Conservation (phyloP, 2,797 vertebrate genomes). For the Nothura maculosa region DNA sequence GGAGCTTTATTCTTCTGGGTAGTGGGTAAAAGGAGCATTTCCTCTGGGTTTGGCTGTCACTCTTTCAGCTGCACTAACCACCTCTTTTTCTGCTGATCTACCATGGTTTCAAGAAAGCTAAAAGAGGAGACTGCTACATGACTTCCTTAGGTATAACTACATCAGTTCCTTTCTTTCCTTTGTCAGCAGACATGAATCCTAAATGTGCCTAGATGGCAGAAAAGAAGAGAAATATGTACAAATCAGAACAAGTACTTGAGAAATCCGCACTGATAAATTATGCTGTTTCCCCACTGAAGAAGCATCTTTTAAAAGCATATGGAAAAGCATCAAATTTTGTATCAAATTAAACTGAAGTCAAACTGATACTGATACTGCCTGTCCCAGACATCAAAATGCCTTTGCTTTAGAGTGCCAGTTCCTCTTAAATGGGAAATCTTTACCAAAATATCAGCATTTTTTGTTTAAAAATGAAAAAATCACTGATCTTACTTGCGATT, state of each 20-base stretch:
- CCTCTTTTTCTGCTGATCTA: constrained; percentile 23
- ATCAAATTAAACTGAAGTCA: background rate
- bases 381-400: background rate
- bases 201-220: constrained; percentile 13
- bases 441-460: background rate
- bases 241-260: background rate
- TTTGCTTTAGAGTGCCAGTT: background rate
- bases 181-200: constrained; percentile 54
- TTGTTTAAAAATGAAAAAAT: background rate
- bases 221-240: constrained; percentile 36
- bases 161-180: constrained; percentile 40
- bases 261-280: background rate
- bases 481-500: background rate
- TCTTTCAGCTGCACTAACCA: constrained; percentile 20
- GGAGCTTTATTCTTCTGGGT: background rate
- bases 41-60: background rate
- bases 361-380: background rate
- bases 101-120: background rate
- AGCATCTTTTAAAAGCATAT: background rate
- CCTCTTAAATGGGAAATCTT: background rate
- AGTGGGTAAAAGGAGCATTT: background rate
- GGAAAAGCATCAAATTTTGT: background rate
- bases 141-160: constrained; percentile 26
- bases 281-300: background rate
- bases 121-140: constrained; percentile 29